Percentiles rank a stretch among this genome's conserved stretches.
Evolutionary conservation across 2,888 invertebrate species (phyloP).

Genomic region (Pelosia muscerda): DNA sequence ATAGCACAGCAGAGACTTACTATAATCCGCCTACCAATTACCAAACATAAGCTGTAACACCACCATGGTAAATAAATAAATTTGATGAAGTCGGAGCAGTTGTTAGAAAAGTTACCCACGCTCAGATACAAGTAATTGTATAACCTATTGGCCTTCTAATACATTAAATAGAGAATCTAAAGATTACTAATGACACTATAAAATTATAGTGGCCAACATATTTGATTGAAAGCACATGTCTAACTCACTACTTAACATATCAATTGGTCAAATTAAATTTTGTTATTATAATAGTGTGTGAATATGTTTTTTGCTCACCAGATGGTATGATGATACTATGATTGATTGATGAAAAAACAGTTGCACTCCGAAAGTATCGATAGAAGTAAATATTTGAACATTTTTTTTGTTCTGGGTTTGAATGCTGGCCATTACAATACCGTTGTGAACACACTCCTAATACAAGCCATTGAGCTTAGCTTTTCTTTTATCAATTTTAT

Average conservation of each 20-base stretch:
- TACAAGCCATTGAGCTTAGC: no score
- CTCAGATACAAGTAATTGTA: not conserved
- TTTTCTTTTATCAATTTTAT: no score
- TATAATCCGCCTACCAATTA: not conserved
- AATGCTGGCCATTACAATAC: no score
- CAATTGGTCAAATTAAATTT: not conserved
- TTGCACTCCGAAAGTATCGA: no score
- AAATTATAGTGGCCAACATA: constrained; percentile 6
- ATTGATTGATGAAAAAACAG: no score
- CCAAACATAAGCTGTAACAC: not conserved
- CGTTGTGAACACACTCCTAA: no score
- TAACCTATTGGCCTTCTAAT: constrained; percentile 1
- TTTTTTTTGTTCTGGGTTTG: no score
- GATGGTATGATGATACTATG: no score
- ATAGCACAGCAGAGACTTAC: not conserved
- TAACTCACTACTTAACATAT: constrained; percentile 2
- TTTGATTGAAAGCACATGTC: constrained; percentile 5
- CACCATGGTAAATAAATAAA: not conserved
- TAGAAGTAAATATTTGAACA: no score
- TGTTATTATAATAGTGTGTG: not conserved
- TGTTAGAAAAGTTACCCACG: not conserved
- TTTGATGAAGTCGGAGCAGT: not conserved
- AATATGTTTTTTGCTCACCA: not conserved
- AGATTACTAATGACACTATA: constrained; percentile 9
- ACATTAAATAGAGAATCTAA: not conserved